Evolutionary conservation across 64 coral and sea anemone species (phyloP), one percentile per base, ranked within the genome.

Genomic region (Stylophora pistillata): DNA sequence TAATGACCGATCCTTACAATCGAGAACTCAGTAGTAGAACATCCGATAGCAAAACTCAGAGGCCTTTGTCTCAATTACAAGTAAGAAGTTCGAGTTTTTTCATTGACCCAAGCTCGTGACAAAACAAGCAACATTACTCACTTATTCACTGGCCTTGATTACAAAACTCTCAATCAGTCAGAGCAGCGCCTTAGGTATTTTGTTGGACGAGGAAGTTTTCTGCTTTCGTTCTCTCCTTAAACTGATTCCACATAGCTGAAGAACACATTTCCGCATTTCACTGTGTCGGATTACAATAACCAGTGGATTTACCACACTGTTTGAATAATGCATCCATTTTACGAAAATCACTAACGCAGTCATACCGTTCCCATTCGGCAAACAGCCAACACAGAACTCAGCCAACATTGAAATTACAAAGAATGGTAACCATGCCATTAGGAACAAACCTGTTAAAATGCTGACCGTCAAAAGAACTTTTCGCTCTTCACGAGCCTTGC

Each of bases 241-340:
- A 47, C 79, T 73, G 6, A 27, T 55, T 52, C 78, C 31, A 37
- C 74, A 23, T 5, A 76, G 65, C 15, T 80, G 87, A 53, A 71
- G 9, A 79, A 96, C 79, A 33, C 86, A 72, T 13, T 68, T 89
- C 30, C 74, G 82, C 73, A 96, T 89, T 54, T 96, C 74, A 9
- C 26, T 80, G 89, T 92, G 82, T 37, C 94, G 83, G 73, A 90
- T 86, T 2, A 86, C 78, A 23, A 92, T 92, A n/a, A 96, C 78
- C 52, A 96, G 72, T 10, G 94, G 94, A 56, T 96, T 96, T 4
- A 96, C 65, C 0, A 53, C 94, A 41, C 94, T 96, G 53, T 96
- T 96, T 26, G 78, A 85, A 26, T 96, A 96, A 74, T 96, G 94
- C 94, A 96, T 86, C 90, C 94, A 96, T 52, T 96, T 96, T 21